Evolutionary conservation across 2,113 vertebrate genomes (phyloP).

Genomic region (Mormoops blainvillei): DNA sequence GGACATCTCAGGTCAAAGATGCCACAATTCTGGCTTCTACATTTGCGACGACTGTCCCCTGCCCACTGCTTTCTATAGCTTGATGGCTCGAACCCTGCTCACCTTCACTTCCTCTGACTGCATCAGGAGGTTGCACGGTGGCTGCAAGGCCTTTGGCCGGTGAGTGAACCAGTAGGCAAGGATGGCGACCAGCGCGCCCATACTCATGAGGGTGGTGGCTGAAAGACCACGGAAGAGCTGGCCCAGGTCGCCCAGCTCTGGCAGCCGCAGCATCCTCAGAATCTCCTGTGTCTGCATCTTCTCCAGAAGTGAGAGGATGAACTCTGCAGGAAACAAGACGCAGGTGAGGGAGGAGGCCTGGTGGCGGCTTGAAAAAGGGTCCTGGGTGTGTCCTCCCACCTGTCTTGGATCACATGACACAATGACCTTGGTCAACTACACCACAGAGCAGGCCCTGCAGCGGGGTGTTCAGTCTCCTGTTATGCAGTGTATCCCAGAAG

Average conservation of each 20-base stretch:
- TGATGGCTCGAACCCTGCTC: slow-evolving; percentile 30
- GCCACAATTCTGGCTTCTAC: not conserved
- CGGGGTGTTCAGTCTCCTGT: not conserved
- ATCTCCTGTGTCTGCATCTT: slow-evolving; percentile 97
- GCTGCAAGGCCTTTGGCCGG: slow-evolving; percentile 89
- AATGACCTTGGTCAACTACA: not conserved
- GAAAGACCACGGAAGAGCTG: slow-evolving; percentile 91
- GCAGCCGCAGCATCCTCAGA: slow-evolving; percentile 88
- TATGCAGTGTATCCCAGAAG: not conserved
- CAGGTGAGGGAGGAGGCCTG: not conserved
- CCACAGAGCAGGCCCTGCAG: not conserved
- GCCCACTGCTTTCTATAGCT: not conserved
- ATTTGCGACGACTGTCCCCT: not conserved
- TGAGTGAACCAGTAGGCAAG: slow-evolving; percentile 94
- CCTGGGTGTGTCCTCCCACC: not conserved
- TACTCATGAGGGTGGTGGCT: slow-evolving; percentile 89
- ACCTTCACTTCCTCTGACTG: slow-evolving; percentile 95
- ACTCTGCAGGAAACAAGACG: slow-evolving; percentile 82
- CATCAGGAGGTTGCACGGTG: slow-evolving; percentile 90
- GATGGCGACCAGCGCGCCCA: slow-evolving; percentile 92
- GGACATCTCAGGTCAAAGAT: not conserved
- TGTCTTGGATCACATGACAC: not conserved
- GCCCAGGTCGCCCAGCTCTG: slow-evolving; percentile 90
- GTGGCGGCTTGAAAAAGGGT: not conserved
- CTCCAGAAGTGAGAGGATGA: slow-evolving; percentile 90